phyloP scores from a whole-genome alignment of 2,113 vertebrate species.

The Acinonyx jubatus region DNA sequence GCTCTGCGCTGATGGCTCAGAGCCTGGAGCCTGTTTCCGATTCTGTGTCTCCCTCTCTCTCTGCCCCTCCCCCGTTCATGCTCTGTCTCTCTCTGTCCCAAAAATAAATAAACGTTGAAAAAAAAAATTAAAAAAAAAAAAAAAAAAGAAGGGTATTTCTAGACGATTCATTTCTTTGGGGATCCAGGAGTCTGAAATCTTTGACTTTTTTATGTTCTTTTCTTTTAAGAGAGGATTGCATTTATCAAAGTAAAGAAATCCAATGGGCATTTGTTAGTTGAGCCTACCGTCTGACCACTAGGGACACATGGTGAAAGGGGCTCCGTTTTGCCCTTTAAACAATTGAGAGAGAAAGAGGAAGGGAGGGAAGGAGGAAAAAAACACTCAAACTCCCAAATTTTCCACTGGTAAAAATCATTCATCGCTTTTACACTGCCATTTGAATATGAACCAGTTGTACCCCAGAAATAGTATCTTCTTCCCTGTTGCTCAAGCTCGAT shows the following conservation, averaged over 20 bases:
- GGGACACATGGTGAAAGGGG: neutral
- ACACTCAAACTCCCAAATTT: neutral
- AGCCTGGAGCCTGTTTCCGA: no score
- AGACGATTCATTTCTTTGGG: slow-evolving; percentile 27
- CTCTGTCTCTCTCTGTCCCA: no score
- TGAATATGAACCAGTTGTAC: neutral
- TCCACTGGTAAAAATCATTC: neutral
- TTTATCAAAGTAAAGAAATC: neutral
- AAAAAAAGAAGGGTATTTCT: neutral
- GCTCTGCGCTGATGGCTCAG: no score
- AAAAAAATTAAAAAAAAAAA: no score
- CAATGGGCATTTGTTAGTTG: neutral
- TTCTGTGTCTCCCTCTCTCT: no score
- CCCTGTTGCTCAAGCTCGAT: neutral
- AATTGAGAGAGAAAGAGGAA: no score
- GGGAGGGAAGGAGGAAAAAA: neutral
- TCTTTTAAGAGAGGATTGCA: neutral
- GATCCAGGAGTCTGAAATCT: neutral
- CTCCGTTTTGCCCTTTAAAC: neutral
- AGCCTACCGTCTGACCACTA: neutral
- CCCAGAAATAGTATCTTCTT: neutral
- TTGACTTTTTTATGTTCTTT: neutral
- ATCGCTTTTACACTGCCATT: neutral
- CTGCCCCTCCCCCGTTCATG: no score
- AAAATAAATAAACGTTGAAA: no score